phyloP scores from a whole-genome alignment of 2,888 invertebrate genomes.

The Latrodectus hesperus region DNA sequence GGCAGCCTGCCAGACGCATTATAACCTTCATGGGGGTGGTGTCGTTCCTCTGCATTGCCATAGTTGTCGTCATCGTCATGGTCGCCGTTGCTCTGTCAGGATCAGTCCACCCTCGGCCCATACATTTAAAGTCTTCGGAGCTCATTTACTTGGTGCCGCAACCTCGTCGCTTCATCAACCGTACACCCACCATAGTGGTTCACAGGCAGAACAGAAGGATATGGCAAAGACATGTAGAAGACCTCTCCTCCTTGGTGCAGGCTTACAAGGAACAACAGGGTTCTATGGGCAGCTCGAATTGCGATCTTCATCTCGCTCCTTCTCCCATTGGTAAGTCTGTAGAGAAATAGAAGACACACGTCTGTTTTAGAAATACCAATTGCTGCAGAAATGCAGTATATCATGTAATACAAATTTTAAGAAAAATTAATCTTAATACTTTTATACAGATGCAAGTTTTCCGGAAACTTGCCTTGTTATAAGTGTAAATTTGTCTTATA shows the following conservation, averaged over 20 bases:
- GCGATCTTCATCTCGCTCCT: slow-evolving; percentile 52
- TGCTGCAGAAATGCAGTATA: no score
- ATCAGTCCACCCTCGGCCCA: not conserved
- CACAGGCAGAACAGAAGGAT: slow-evolving; percentile 46
- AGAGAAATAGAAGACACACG: no score
- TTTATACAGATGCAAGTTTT: no score
- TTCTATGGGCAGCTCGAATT: slow-evolving; percentile 32
- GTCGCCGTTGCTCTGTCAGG: slow-evolving; percentile 58
- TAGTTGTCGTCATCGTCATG: slow-evolving; percentile 66
- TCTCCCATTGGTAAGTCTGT: slow-evolving; percentile 31
- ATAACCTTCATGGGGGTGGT: slow-evolving; percentile 67
- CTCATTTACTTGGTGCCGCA: slow-evolving; percentile 56
- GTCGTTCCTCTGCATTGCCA: slow-evolving; percentile 50
- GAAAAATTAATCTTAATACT: no score
- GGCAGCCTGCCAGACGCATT: slow-evolving; percentile 65
- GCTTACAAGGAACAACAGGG: slow-evolving; percentile 57
- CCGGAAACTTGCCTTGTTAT: no score
- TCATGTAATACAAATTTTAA: no score
- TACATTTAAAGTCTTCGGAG: slow-evolving; percentile 3
- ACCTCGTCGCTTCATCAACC: slow-evolving; percentile 44
- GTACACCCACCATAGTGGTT: slow-evolving; percentile 60
- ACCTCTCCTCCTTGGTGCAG: slow-evolving; percentile 36
- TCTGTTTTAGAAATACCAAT: no score
- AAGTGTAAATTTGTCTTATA: no score
- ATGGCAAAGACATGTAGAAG: slow-evolving; percentile 53